Conservation (phyloP, 2,113 vertebrate species). For the Triplophysa siluroides region DNA sequence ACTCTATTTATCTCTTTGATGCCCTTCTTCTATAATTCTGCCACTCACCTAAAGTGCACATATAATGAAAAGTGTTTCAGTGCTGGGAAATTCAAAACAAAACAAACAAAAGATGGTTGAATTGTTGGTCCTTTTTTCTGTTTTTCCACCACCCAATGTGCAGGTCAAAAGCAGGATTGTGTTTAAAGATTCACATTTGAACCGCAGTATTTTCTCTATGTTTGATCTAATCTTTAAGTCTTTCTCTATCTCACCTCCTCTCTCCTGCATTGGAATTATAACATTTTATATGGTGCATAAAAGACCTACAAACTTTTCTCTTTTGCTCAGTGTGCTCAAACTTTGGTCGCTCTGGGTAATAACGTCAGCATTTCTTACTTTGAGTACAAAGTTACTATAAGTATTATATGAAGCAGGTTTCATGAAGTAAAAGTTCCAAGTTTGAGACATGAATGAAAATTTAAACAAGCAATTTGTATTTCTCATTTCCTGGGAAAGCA, state of each 20-base stretch:
- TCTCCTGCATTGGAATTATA: background rate
- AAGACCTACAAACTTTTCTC: background rate
- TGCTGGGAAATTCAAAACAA: slow-evolving; percentile 74
- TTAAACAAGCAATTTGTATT: slow-evolving; percentile 18
- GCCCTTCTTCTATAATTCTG: slow-evolving; percentile 56
- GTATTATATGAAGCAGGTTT: background rate
- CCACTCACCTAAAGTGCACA: slow-evolving; percentile 57
- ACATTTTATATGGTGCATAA: slow-evolving; percentile 1
- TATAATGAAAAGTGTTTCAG: slow-evolving; percentile 72
- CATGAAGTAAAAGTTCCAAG: background rate
- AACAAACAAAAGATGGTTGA: slow-evolving; percentile 68
- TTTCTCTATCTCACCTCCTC: slow-evolving; percentile 34
- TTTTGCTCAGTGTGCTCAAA: background rate
- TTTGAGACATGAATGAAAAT: slow-evolving; percentile 7
- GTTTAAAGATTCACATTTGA: slow-evolving; percentile 74
- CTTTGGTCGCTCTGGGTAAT: background rate
- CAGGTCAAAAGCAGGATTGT: slow-evolving; percentile 73
- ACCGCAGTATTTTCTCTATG: slow-evolving; percentile 71
- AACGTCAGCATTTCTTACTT: background rate
- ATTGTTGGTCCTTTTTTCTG: slow-evolving; percentile 62
- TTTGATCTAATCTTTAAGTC: slow-evolving; percentile 55
- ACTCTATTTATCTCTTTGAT: slow-evolving; percentile 19
- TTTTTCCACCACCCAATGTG: slow-evolving; percentile 65
- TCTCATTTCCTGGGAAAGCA: slow-evolving; percentile 20
- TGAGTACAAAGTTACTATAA: background rate